A percentile compares a stretch with the other conserved stretches of the same genome.
phyloP scores from a whole-genome alignment of 1,140 invertebrate genomes.

The Gyrodactylus salaris region DNA sequence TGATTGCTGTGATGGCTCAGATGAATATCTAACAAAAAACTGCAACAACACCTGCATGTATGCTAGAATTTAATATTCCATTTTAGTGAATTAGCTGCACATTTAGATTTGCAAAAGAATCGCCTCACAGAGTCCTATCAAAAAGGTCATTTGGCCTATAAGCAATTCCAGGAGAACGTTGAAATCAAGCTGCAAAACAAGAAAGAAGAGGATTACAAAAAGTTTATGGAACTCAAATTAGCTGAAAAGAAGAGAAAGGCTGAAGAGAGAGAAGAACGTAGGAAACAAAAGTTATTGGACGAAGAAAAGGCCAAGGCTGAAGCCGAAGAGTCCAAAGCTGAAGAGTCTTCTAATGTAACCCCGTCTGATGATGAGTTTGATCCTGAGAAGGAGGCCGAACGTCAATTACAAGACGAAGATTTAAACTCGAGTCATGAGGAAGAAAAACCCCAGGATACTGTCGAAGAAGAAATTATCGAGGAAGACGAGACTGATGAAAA shows the following conservation, averaged over 20 bases:
- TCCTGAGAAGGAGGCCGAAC: neutral
- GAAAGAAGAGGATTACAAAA: neutral
- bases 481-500: neutral
- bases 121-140: slow-evolving; percentile 34
- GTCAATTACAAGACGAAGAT: neutral
- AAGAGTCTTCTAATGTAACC: neutral
- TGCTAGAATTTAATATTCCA: slow-evolving; percentile 9
- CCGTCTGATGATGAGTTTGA: neutral
- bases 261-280: neutral
- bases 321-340: slow-evolving; percentile 9
- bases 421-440: too few relatives aligned
- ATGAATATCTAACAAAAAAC: slow-evolving; percentile 35
- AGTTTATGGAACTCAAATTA: too few relatives aligned
- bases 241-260: neutral
- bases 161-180: slow-evolving; percentile 36
- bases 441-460: neutral
- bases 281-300: neutral
- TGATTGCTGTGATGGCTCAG: slow-evolving; percentile 83
- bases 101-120: slow-evolving; percentile 38
- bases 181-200: neutral
- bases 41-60: slow-evolving; percentile 33
- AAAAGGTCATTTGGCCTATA: slow-evolving; percentile 37
- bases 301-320: slow-evolving; percentile 25
- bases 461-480: neutral
- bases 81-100: slow-evolving; percentile 42